Percentiles rank a stretch among this genome's conserved stretches.
phyloP scores from a whole-genome alignment of 2,888 invertebrate genomes.

The Nomada ruficornis region DNA sequence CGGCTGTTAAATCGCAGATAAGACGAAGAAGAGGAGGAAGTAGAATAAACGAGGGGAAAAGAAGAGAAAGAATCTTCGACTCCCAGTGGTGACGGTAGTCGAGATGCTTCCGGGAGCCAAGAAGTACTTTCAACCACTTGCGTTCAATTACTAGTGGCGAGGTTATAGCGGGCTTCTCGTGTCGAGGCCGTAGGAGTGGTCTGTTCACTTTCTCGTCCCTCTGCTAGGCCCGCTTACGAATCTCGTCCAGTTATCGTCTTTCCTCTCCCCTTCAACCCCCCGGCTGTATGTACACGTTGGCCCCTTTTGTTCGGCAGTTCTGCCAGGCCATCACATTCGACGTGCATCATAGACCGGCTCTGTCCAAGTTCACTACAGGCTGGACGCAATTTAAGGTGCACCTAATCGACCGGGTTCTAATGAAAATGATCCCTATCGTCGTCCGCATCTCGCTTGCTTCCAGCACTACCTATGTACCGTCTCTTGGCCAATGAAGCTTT shows the following conservation, averaged over 20 bases:
- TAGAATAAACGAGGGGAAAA: conserved; percentile 2
- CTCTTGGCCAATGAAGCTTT: conserved; percentile 37
- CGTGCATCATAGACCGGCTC: conserved; percentile 51
- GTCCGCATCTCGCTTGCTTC: conserved; percentile 36
- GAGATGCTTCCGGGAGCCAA: conserved; percentile 73
- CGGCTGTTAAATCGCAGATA: conserved; percentile 1
- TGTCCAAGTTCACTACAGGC: conserved; percentile 69
- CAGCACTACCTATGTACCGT: conserved; percentile 31
- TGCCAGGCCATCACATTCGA: conserved; percentile 53
- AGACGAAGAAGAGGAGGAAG: conserved; percentile 31
- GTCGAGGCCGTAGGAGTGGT: conserved; percentile 77
- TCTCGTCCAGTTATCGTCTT: conserved; percentile 45
- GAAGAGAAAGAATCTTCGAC: conserved; percentile 52
- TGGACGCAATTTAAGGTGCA: conserved; percentile 71
- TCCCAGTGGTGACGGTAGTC: conserved; percentile 60
- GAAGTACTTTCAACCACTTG: conserved; percentile 81
- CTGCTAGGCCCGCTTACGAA: conserved; percentile 36
- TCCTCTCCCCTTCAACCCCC: not conserved
- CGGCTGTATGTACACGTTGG: conserved; percentile 10
- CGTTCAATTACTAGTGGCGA: conserved; percentile 80
- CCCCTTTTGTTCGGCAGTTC: conserved; percentile 60
- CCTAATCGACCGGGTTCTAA: conserved; percentile 78
- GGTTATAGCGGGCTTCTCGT: conserved; percentile 78
- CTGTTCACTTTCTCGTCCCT: conserved; percentile 62
- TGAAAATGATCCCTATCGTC: conserved; percentile 72